Conservation (phyloP, 2,888 invertebrate genomes). For the Lycophotia porphyrea region DNA sequence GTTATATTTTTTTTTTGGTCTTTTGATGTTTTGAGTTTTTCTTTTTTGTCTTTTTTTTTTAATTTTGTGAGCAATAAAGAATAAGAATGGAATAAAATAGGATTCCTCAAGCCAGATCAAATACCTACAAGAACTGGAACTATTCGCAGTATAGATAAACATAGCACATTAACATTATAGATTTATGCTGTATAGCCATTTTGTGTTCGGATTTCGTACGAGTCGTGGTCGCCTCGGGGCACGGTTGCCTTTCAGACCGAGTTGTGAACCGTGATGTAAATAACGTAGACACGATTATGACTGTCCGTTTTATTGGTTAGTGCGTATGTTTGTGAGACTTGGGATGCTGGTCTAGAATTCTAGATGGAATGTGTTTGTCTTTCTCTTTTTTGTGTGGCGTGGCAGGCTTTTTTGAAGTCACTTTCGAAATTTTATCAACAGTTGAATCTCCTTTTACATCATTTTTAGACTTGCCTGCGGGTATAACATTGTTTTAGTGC, state of each 20-base stretch:
- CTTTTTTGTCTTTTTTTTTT: no score
- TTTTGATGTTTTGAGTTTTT: no score
- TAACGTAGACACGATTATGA: conserved; percentile 73
- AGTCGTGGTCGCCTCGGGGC: conserved; percentile 83
- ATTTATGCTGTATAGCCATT: conserved; percentile 66
- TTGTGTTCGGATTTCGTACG: conserved; percentile 68
- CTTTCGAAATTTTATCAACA: neutral
- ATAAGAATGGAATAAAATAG: no score
- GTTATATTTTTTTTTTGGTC: no score
- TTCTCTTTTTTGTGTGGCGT: neutral
- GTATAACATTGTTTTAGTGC: no score
- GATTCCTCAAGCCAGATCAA: conserved; percentile 30
- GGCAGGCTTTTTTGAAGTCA: neutral
- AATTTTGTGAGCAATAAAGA: no score
- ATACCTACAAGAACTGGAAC: conserved; percentile 30
- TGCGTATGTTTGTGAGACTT: conserved; percentile 45
- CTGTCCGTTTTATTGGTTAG: conserved; percentile 58
- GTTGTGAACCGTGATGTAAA: conserved; percentile 70
- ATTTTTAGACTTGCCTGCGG: neutral
- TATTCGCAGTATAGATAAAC: conserved; percentile 40
- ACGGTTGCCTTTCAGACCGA: conserved; percentile 76
- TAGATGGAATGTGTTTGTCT: conserved; percentile 3
- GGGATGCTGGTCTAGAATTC: conserved; percentile 6
- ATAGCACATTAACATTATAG: conserved; percentile 53
- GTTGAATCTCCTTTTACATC: neutral